These are phyloP conservation scores for Dipus sagitta DNA, from an alignment of 2,797 vertebrate genomes.

Conservation along the genomic window DNA sequence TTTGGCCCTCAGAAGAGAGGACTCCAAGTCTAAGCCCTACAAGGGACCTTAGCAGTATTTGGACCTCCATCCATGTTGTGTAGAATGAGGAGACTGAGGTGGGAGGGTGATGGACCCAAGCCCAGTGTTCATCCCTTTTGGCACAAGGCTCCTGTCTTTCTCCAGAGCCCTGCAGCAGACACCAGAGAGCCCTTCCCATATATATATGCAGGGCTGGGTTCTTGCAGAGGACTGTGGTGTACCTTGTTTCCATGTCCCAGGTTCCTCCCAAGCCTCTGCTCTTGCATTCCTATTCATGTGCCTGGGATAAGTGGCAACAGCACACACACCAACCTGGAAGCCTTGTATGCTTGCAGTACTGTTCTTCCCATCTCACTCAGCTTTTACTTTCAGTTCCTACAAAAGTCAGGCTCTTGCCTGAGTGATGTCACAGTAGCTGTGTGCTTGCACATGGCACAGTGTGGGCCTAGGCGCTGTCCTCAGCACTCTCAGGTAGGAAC, in stretches of 20 bases:
- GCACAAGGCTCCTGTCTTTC: neutral
- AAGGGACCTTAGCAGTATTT: neutral
- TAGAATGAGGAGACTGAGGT: neutral
- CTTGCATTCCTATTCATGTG: neutral
- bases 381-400: conserved; percentile 30
- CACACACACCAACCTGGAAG: neutral
- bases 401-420: neutral
- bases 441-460: neutral
- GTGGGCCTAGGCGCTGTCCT: neutral
- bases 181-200: neutral
- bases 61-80: neutral
- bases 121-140: neutral
- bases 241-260: neutral
- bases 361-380: conserved; percentile 8
- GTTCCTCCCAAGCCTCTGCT: neutral
- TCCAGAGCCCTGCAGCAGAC: neutral
- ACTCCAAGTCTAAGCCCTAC: neutral
- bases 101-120: too few species aligned
- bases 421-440: conserved; percentile 65
- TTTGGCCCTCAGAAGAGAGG: conserved; percentile 7
- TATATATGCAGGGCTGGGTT: neutral
- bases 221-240: too few species aligned
- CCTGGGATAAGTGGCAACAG: neutral
- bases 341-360: neutral
- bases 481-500: conserved; percentile 6